Percentiles rank a stretch among this genome's conserved stretches.
Evolutionary conservation across 2,888 invertebrate genomes (phyloP).

Genomic region (Meloe dianella): DNA sequence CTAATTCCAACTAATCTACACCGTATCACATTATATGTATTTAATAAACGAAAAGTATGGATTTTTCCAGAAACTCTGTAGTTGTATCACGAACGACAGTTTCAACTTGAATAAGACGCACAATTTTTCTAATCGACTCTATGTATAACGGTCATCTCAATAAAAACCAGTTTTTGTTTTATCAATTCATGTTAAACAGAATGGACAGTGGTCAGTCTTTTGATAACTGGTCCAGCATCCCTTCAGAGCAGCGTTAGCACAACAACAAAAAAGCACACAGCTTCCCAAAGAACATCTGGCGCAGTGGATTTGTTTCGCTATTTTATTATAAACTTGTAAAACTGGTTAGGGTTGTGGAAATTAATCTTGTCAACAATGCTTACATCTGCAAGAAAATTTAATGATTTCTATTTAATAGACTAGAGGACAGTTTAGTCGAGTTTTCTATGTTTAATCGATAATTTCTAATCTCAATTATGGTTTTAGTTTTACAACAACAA

Average conservation of each 20-base stretch:
- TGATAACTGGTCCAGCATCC: slow-evolving; percentile 53
- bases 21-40: not conserved
- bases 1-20: not conserved
- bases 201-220: slow-evolving; percentile 55
- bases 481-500: not conserved
- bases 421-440: not conserved
- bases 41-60: not conserved
- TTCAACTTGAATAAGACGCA: not conserved
- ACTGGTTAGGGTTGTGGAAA: slow-evolving; percentile 44
- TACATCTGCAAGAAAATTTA: not conserved
- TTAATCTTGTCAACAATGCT: not conserved
- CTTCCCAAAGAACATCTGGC: slow-evolving; percentile 54
- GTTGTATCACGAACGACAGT: not conserved
- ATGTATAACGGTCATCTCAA: slow-evolving; percentile 40
- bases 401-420: not conserved
- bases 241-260: slow-evolving; percentile 31
- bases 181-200: slow-evolving; percentile 18
- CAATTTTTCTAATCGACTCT: not conserved
- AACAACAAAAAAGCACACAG: slow-evolving; percentile 40
- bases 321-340: slow-evolving; percentile 41
- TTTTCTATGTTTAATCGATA: not conserved
- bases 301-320: slow-evolving; percentile 40
- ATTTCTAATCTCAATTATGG: not conserved
- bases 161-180: slow-evolving; percentile 43
- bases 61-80: not conserved